These are phyloP conservation scores for Echeneis naucrates DNA, from an alignment of 2,797 vertebrate species.

Conservation along the genomic window DNA sequence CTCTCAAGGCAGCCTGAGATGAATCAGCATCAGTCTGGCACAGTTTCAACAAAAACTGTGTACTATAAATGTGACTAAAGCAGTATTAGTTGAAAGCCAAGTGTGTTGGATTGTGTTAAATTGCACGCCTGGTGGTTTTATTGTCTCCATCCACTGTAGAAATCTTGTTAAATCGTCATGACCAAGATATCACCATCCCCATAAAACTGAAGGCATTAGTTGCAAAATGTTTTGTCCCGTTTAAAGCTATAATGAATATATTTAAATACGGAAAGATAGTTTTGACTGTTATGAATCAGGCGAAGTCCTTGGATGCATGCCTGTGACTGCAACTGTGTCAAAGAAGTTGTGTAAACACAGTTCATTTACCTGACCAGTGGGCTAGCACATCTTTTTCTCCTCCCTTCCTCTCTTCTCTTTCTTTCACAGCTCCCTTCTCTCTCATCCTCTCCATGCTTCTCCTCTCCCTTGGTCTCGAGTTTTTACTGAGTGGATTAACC, in stretches of 20 bases:
- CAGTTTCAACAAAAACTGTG: constrained; percentile 17
- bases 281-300: constrained; percentile 5
- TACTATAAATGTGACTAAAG: constrained; percentile 15
- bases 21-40: constrained; percentile 20
- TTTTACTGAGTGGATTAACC: constrained; percentile 65
- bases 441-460: constrained; percentile 25
- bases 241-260: constrained; percentile 28
- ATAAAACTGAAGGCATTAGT: constrained; percentile 33
- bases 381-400: background rate
- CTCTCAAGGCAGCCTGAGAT: background rate
- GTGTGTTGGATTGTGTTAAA: constrained; percentile 36
- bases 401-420: constrained; percentile 8
- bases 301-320: constrained; percentile 36
- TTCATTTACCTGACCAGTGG: constrained; percentile 51
- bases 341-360: constrained; percentile 23
- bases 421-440: constrained; percentile 32
- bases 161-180: constrained; percentile 51
- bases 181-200: constrained; percentile 2
- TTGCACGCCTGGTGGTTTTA: constrained; percentile 33
- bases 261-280: constrained; percentile 31
- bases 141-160: constrained; percentile 29
- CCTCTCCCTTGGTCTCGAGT: constrained; percentile 21
- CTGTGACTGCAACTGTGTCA: constrained; percentile 34
- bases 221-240: constrained; percentile 13
- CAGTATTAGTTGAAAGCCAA: constrained; percentile 20